phyloP scores from a whole-genome alignment of 1,140 invertebrate genomes.

The Drosophila melanica region DNA sequence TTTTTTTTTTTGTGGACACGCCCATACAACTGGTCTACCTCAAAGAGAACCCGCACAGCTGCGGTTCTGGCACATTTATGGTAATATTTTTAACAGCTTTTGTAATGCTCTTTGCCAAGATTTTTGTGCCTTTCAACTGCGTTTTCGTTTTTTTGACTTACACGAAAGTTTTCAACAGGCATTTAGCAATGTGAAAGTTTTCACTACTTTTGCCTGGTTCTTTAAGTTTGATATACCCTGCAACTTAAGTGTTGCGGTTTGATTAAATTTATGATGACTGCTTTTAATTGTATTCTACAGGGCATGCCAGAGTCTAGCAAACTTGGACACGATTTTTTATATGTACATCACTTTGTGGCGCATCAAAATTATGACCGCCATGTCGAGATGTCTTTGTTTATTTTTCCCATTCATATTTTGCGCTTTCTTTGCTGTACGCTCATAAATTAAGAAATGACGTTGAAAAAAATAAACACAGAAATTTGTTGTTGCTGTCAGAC shows the following conservation, averaged over 20 bases:
- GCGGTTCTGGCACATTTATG: conserved; percentile 42
- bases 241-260: no score
- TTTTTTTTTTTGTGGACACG: conserved; percentile 33
- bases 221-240: not conserved
- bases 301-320: conserved; percentile 6
- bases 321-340: not conserved
- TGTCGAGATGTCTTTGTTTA: conserved; percentile 61
- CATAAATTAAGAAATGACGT: conserved; percentile 79
- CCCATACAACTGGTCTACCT: conserved; percentile 42
- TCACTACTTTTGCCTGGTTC: conserved; percentile 31
- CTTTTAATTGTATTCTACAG: not conserved
- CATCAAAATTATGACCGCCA: conserved; percentile 50
- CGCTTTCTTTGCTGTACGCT: conserved; percentile 54
- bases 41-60: conserved; percentile 44
- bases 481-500: conserved; percentile 48
- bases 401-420: conserved; percentile 61
- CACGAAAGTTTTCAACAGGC: conserved; percentile 37
- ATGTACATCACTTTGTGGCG: conserved; percentile 19
- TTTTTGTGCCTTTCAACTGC: conserved; percentile 10
- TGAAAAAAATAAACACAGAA: conserved; percentile 65
- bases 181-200: conserved; percentile 25
- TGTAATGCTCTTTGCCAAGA: conserved; percentile 46
- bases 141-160: conserved; percentile 14
- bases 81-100: conserved; percentile 62
- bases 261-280: not conserved